Evolutionary conservation across 2,888 invertebrate species (phyloP).

Genomic region (Opisthograptis luteolata): DNA sequence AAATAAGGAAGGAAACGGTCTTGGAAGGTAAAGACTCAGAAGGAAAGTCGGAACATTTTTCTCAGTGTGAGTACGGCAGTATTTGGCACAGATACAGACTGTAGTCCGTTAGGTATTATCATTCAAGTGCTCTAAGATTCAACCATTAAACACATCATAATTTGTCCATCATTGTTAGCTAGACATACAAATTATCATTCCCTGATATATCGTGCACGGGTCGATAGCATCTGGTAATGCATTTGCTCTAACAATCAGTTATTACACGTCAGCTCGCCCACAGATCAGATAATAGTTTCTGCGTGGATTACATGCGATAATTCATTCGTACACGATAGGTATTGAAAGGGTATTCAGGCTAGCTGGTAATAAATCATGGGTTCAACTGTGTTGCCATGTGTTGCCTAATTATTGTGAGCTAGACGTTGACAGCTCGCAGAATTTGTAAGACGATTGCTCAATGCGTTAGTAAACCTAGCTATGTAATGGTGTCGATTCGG

Average conservation of each 20-base stretch:
- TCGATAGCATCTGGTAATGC: slow-evolving; percentile 28
- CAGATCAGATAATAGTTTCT: too few species aligned
- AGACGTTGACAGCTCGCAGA: slow-evolving; percentile 1
- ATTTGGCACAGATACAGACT: too few species aligned
- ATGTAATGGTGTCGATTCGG: background rate
- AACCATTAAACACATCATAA: slow-evolving; percentile 20
- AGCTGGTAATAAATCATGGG: slow-evolving; percentile 26
- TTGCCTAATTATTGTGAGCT: slow-evolving; percentile 19
- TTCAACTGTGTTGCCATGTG: slow-evolving; percentile 8
- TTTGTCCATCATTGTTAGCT: slow-evolving; percentile 21
- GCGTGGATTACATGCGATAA: slow-evolving; percentile 46
- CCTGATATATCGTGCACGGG: slow-evolving; percentile 10
- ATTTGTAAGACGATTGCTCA: slow-evolving; percentile 5
- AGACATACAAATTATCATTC: slow-evolving; percentile 22
- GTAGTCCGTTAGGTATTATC: too few species aligned
- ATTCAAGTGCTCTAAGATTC: too few species aligned
- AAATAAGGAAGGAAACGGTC: too few species aligned
- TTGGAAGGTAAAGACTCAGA: too few species aligned
- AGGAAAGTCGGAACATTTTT: too few species aligned
- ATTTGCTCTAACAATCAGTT: slow-evolving; percentile 37
- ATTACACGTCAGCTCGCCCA: slow-evolving; percentile 36
- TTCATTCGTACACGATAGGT: slow-evolving; percentile 45
- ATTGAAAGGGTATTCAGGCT: slow-evolving; percentile 35
- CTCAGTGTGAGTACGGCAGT: too few species aligned
- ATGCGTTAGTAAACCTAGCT: background rate